These are phyloP conservation scores for Drosophila bocqueti DNA, from an alignment of 1,140 invertebrate genomes.

Conservation along the genomic window DNA sequence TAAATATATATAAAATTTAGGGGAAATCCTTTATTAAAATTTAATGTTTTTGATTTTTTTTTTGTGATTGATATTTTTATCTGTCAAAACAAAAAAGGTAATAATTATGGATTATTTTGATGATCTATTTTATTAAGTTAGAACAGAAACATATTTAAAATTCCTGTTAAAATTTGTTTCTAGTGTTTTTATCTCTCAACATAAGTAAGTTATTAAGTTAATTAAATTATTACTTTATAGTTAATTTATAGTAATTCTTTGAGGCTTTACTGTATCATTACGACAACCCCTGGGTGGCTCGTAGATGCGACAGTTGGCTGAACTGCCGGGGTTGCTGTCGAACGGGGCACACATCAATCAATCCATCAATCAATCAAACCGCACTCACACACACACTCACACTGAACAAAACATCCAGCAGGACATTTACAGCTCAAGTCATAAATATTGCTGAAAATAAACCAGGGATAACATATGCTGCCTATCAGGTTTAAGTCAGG, in stretches of 20 bases:
- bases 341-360: constrained; percentile 52
- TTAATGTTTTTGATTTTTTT: too few relatives aligned
- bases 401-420: constrained; percentile 16
- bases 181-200: background rate
- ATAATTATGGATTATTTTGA: too few relatives aligned
- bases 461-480: constrained; percentile 18
- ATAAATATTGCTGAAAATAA: constrained; percentile 6
- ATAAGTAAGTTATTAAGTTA: background rate
- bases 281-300: constrained; percentile 2
- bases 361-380: constrained; percentile 52
- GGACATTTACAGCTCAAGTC: constrained; percentile 14
- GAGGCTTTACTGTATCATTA: constrained; percentile 16
- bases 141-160: background rate
- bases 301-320: constrained; percentile 57
- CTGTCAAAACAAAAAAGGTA: too few relatives aligned
- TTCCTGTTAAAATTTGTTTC: background rate
- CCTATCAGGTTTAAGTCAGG: background rate
- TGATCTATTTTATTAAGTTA: too few relatives aligned
- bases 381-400: constrained; percentile 10
- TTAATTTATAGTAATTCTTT: background rate
- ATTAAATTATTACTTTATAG: background rate
- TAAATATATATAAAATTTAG: background rate
- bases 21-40: too few relatives aligned
- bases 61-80: too few relatives aligned
- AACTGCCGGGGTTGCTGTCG: constrained; percentile 19